phyloP scores from a whole-genome alignment of 30 jellyfish, hydroid and myxozoan species.

The Clytia hemisphaerica region DNA sequence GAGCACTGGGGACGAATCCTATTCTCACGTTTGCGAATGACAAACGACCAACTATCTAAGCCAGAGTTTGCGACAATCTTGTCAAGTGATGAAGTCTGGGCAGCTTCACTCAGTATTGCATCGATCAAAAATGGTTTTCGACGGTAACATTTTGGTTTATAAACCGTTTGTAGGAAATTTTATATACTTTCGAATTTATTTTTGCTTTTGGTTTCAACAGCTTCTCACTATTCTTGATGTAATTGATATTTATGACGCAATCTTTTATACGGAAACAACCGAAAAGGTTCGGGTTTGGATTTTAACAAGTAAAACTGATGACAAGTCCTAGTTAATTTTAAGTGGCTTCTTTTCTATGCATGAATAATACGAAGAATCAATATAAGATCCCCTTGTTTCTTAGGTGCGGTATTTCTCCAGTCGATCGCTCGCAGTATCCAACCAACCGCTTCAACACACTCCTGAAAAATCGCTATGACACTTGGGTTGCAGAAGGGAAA shows the following conservation, averaged over 20 bases:
- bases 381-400: slow-evolving; percentile 4
- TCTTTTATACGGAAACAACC: too few relatives aligned
- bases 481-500: slow-evolving; percentile 20
- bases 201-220: too few relatives aligned
- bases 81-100: slow-evolving; percentile 30
- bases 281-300: too few relatives aligned
- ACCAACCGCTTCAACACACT: not conserved
- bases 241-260: too few relatives aligned
- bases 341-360: not conserved
- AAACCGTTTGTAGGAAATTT: not conserved
- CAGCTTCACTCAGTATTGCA: not conserved
- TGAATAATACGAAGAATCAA: not conserved
- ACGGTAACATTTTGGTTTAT: not conserved
- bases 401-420: slow-evolving; percentile 1
- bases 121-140: not conserved
- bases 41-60: not conserved
- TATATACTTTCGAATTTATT: too few relatives aligned
- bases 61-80: not conserved
- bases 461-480: not conserved
- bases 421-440: slow-evolving; percentile 12
- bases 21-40: slow-evolving; percentile 6
- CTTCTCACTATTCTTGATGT: too few relatives aligned
- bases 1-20: slow-evolving; percentile 22
- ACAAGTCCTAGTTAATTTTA: slow-evolving; percentile 2
- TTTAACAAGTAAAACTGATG: not conserved